Percentiles rank a stretch among this genome's conserved stretches.
Conservation (phyloP, 2,113 vertebrate species). For the Enhydra lutris region DNA sequence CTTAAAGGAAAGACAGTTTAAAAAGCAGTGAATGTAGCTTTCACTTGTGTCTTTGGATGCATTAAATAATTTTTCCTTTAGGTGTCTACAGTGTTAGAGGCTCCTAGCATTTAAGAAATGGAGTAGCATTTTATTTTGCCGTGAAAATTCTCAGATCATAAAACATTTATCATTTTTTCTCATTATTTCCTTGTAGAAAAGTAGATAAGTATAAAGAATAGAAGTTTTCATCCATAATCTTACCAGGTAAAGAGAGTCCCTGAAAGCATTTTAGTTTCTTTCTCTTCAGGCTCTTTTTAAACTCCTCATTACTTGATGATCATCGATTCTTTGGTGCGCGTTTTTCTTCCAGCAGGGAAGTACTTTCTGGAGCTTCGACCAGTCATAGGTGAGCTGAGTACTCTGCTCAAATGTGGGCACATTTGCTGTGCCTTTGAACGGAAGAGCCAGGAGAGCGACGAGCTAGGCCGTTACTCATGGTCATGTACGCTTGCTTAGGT, state of each 20-base stretch:
- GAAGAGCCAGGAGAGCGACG: neutral
- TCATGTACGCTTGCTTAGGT: neutral
- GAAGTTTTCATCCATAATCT: neutral
- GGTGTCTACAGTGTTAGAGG: neutral
- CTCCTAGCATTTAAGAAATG: constrained; percentile 23
- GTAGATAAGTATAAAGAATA: neutral
- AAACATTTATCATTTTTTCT: neutral
- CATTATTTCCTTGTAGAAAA: neutral
- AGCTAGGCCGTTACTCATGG: neutral
- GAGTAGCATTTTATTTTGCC: constrained; percentile 37
- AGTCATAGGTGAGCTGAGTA: neutral
- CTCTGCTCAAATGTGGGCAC: neutral
- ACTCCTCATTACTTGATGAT: neutral
- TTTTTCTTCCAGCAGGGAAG: neutral
- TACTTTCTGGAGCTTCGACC: neutral
- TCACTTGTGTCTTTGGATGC: neutral
- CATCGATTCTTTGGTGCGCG: neutral
- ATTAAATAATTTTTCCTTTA: constrained; percentile 10
- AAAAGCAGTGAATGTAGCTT: constrained; percentile 11
- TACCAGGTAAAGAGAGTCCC: neutral
- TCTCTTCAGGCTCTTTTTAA: neutral
- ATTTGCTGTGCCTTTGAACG: neutral
- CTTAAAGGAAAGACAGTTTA: neutral
- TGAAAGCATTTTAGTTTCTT: neutral
- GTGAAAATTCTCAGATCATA: constrained; percentile 6